phyloP scores from a whole-genome alignment of 2,888 invertebrate species.

The Pycnomerus fuliginosus region DNA sequence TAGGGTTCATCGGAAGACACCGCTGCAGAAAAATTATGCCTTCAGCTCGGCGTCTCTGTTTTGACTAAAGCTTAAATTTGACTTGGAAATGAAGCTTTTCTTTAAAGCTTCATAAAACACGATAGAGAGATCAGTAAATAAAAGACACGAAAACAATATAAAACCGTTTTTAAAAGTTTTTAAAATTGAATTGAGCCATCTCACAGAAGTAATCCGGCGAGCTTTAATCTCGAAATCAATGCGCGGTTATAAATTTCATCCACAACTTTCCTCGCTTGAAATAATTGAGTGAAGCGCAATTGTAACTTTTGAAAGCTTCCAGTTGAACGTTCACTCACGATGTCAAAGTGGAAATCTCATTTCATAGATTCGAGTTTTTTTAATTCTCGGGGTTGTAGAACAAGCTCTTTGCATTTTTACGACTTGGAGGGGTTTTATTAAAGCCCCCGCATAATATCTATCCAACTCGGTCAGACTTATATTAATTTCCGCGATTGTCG shows the following conservation, averaged over 20 bases:
- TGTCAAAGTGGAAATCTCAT: too few relatives aligned
- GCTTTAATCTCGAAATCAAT: conserved; percentile 14
- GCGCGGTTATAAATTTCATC: conserved; percentile 10
- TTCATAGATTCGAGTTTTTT: too few relatives aligned
- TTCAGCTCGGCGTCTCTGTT: conserved; percentile 3
- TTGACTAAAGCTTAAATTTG: conserved; percentile 8
- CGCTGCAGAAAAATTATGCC: conserved; percentile 17
- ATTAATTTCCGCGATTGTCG: background rate
- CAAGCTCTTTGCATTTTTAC: conserved; percentile 11
- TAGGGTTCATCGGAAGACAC: conserved; percentile 40
- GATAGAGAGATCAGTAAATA: conserved; percentile 9
- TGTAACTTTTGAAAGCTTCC: conserved; percentile 13
- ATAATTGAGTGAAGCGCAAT: conserved; percentile 16
- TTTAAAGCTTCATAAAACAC: conserved; percentile 12
- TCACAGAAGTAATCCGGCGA: too few relatives aligned
- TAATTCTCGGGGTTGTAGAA: conserved; percentile 6
- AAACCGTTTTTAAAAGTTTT: too few relatives aligned
- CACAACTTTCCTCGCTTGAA: conserved; percentile 8
- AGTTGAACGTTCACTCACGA: too few relatives aligned
- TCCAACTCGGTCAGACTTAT: conserved; percentile 6
- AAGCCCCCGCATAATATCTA: conserved; percentile 14
- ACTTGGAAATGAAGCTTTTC: conserved; percentile 17
- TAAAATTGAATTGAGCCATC: too few relatives aligned
- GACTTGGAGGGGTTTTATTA: conserved; percentile 9
- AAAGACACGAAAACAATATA: conserved; percentile 22